Percentiles rank a stretch among this genome's conserved stretches.
Conservation (phyloP, 64 coral and sea anemone species). For the Actinia equina region DNA sequence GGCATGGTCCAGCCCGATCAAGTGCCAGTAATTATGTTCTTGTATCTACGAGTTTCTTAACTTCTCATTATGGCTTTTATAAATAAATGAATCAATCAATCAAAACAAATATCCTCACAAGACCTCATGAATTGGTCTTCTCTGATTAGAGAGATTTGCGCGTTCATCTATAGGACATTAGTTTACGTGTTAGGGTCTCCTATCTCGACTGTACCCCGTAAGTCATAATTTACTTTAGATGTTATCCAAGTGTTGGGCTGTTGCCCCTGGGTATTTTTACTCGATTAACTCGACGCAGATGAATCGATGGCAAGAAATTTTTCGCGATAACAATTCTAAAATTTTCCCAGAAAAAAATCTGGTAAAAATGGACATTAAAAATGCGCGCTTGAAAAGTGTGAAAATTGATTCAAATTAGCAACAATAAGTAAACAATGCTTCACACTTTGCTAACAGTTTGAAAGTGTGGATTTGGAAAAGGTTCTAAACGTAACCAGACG, state of each 20-base stretch:
- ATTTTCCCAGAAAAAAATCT: neutral
- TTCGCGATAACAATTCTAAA: neutral
- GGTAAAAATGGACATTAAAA: neutral
- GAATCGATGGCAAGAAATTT: neutral
- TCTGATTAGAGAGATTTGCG: conserved; percentile 26
- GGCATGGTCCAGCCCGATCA: neutral
- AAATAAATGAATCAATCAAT: conserved; percentile 39
- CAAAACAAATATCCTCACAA: conserved; percentile 14
- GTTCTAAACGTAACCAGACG: neutral
- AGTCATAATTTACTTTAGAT: conserved; percentile 30
- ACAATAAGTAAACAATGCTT: neutral
- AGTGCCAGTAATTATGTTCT: neutral
- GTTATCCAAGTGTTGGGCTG: conserved; percentile 16
- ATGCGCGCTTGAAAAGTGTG: neutral
- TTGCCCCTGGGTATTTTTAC: neutral
- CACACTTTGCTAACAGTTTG: neutral
- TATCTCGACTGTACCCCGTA: conserved; percentile 16
- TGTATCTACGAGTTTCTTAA: conserved; percentile 17
- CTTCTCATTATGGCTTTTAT: conserved; percentile 1
- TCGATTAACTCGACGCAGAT: neutral
- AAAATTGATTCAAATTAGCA: neutral
- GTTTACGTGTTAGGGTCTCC: neutral
- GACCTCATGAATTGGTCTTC: neutral
- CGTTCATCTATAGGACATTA: conserved; percentile 14
- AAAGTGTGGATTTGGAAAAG: neutral